Conservation (phyloP, 2,797 vertebrate species). For the Myripristis jacobus region DNA sequence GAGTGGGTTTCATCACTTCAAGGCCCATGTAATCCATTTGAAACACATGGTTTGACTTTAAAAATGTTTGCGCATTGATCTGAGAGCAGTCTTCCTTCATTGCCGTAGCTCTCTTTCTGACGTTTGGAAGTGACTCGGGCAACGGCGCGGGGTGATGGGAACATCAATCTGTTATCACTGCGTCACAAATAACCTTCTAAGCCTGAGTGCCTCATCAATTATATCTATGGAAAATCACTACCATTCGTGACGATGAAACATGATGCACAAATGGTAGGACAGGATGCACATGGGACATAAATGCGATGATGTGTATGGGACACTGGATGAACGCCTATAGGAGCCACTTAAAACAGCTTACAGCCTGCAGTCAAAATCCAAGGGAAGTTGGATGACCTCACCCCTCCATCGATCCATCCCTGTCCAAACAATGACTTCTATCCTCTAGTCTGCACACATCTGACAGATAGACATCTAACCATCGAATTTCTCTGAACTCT, state of each 20-base stretch:
- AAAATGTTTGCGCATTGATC: slow-evolving; percentile 12
- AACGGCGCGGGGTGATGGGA: slow-evolving; percentile 17
- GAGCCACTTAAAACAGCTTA: not conserved
- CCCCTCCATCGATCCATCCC: not conserved
- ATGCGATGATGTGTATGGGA: slow-evolving; percentile 4
- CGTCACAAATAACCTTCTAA: slow-evolving; percentile 42
- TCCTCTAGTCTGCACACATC: not conserved
- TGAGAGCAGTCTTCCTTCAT: slow-evolving; percentile 26
- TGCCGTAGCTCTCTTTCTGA: slow-evolving; percentile 26
- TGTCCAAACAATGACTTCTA: not conserved
- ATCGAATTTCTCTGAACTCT: not conserved
- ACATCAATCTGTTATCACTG: slow-evolving; percentile 51
- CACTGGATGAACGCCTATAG: not conserved
- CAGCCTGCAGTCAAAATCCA: not conserved
- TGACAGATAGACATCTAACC: not conserved
- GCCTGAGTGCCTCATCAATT: slow-evolving; percentile 15
- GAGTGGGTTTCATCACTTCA: slow-evolving; percentile 22
- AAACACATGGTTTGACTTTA: slow-evolving; percentile 5
- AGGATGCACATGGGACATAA: not conserved
- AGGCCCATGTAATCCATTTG: slow-evolving; percentile 27
- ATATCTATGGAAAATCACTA: slow-evolving; percentile 47
- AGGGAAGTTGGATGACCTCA: not conserved
- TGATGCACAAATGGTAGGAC: no score
- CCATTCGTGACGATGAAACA: slow-evolving; percentile 51
- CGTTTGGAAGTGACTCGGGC: slow-evolving; percentile 14